A percentile compares a stretch with the other conserved stretches of the same genome.
These are phyloP conservation scores for Smutsia temminckii DNA, from an alignment of 2,797 vertebrate species.

Conservation along the genomic window DNA sequence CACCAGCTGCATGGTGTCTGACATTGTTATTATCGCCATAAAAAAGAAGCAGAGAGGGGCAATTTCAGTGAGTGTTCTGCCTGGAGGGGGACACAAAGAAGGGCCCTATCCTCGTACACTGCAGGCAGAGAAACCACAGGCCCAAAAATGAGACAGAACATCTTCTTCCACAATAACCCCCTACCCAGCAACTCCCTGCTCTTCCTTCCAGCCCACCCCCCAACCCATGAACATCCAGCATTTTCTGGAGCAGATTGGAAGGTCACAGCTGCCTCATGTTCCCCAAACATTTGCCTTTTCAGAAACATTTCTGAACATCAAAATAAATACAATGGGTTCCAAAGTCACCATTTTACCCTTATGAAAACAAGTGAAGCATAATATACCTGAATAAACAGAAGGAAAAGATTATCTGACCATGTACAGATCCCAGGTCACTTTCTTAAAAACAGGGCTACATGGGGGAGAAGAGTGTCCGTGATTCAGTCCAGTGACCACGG, in stretches of 20 bases:
- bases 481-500: not conserved
- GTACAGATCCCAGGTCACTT: not conserved
- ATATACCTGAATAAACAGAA: not conserved
- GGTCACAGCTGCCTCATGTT: not conserved
- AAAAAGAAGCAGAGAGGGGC: constrained; percentile 46
- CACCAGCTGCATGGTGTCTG: not conserved
- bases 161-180: not conserved
- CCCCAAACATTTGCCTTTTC: not conserved
- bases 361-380: not conserved
- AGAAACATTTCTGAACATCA: constrained; percentile 20
- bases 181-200: not conserved
- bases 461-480: not conserved
- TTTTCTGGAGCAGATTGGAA: not conserved
- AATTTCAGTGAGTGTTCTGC: constrained; percentile 25
- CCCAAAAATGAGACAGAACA: not conserved
- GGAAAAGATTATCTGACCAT: not conserved
- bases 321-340: not conserved
- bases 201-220: rapidly evolving
- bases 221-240: not conserved
- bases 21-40: not conserved
- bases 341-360: not conserved
- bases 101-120: not conserved
- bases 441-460: not conserved
- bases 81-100: constrained; percentile 46
- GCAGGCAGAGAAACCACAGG: constrained; percentile 29